Evolutionary conservation across 1,140 invertebrate genomes (phyloP).

Genomic region (Macrobrachium nipponense): DNA sequence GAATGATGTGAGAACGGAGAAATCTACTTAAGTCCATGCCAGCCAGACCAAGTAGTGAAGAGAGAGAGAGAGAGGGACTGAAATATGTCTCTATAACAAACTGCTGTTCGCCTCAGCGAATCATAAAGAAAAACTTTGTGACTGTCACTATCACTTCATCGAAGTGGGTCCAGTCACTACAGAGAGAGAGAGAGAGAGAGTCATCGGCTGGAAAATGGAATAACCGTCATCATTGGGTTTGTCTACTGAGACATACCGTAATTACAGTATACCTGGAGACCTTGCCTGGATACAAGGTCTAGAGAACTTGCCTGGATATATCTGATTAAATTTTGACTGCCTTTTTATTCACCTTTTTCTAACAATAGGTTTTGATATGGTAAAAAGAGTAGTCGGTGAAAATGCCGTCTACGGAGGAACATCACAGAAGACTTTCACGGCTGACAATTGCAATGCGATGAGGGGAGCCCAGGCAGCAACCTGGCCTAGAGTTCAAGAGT

Average conservation of each 20-base stretch:
- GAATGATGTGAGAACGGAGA: too few relatives aligned
- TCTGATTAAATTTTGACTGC: not conserved
- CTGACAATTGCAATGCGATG: slow-evolving; percentile 16
- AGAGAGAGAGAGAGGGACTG: too few relatives aligned
- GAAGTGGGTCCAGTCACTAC: not conserved
- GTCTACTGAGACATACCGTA: too few relatives aligned
- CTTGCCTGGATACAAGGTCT: too few relatives aligned
- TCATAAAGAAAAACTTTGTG: too few relatives aligned
- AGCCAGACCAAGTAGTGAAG: too few relatives aligned
- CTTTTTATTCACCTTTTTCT: not conserved
- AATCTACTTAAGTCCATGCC: too few relatives aligned
- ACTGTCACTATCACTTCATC: not conserved
- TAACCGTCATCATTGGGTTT: slow-evolving; percentile 6
- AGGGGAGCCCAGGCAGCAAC: slow-evolving; percentile 14
- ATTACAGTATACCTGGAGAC: too few relatives aligned
- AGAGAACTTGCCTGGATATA: not conserved
- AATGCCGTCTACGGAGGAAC: not conserved
- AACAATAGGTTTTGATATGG: slow-evolving; percentile 30
- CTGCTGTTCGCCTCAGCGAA: too few relatives aligned
- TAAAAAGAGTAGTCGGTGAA: slow-evolving; percentile 17
- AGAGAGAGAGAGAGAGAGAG: slow-evolving; percentile 1
- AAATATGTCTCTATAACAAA: too few relatives aligned
- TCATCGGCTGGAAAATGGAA: not conserved
- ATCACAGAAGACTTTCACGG: slow-evolving; percentile 11
- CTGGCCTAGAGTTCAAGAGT: slow-evolving; percentile 17